Evolutionary conservation across 2,113 vertebrate species (phyloP).

Genomic region (Furnarius figulus): DNA sequence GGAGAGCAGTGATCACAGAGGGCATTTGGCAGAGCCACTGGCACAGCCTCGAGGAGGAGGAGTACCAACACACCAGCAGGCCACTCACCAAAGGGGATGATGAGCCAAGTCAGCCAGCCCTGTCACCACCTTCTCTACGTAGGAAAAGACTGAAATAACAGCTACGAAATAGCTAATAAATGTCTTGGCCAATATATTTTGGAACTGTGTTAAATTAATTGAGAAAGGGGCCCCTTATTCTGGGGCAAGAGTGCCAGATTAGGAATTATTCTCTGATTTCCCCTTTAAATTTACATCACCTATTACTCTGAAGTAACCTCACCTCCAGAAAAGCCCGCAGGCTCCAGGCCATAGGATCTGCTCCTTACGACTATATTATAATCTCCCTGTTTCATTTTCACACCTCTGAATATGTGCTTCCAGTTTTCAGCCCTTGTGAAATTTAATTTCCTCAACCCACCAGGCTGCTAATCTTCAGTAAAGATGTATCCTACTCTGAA

Average conservation of each 20-base stretch:
- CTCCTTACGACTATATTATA: not conserved
- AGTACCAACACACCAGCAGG: not conserved
- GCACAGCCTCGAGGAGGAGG: not conserved
- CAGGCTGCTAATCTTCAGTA: conserved; percentile 38
- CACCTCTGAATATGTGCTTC: conserved; percentile 18
- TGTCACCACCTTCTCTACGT: not conserved
- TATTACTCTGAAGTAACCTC: not conserved
- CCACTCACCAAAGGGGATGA: not conserved
- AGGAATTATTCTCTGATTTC: not conserved
- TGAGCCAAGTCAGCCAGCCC: not conserved
- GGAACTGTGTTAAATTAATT: not conserved
- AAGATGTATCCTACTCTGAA: conserved; percentile 22
- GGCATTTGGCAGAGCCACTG: not conserved
- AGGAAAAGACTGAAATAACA: not conserved
- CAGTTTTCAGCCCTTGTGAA: conserved; percentile 26
- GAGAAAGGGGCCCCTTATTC: not conserved
- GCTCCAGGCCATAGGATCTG: not conserved
- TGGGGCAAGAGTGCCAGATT: not conserved
- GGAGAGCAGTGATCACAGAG: accelerated
- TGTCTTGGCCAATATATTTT: not conserved
- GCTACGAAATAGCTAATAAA: not conserved
- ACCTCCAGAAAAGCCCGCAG: not conserved
- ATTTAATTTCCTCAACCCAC: conserved; percentile 45
- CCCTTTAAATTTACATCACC: not conserved
- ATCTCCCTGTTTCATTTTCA: conserved; percentile 9